Evolutionary conservation across 2,113 vertebrate species (phyloP).

Genomic region (Hepsetus odoe): DNA sequence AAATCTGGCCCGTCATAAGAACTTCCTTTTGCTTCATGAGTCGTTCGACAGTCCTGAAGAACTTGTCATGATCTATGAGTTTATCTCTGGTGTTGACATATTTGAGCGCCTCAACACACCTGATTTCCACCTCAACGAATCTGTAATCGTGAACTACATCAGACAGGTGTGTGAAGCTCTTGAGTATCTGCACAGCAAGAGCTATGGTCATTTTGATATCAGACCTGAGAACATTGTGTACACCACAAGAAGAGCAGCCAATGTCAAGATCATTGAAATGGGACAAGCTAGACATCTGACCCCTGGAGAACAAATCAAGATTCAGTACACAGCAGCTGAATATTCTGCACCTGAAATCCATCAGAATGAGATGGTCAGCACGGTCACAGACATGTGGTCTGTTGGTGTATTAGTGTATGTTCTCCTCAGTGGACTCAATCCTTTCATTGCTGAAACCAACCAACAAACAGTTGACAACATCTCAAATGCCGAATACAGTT

Average conservation of each 20-base stretch:
- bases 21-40: conserved; percentile 89
- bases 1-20: conserved; percentile 86
- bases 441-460: conserved; percentile 95
- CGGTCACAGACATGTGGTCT: conserved; percentile 97
- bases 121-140: conserved; percentile 91
- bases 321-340: conserved; percentile 91
- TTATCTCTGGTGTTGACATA: conserved; percentile 93
- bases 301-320: conserved; percentile 91
- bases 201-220: conserved; percentile 94
- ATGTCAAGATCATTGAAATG: conserved; percentile 94
- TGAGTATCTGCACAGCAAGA: conserved; percentile 86
- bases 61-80: conserved; percentile 95
- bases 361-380: conserved; percentile 91
- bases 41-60: conserved; percentile 97
- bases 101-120: conserved; percentile 89
- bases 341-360: conserved; percentile 96
- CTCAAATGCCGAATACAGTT: conserved; percentile 90
- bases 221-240: conserved; percentile 96
- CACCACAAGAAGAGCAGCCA: conserved; percentile 86
- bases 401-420: conserved; percentile 91
- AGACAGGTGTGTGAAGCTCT: conserved; percentile 91
- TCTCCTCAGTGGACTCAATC: conserved; percentile 92
- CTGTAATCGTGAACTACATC: conserved; percentile 87
- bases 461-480: conserved; percentile 97
- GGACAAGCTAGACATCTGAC: conserved; percentile 91